Evolutionary conservation across 1,140 invertebrate species (phyloP), one percentile per base, ranked within the genome.

Genomic region (Cryptotermes secundus): DNA sequence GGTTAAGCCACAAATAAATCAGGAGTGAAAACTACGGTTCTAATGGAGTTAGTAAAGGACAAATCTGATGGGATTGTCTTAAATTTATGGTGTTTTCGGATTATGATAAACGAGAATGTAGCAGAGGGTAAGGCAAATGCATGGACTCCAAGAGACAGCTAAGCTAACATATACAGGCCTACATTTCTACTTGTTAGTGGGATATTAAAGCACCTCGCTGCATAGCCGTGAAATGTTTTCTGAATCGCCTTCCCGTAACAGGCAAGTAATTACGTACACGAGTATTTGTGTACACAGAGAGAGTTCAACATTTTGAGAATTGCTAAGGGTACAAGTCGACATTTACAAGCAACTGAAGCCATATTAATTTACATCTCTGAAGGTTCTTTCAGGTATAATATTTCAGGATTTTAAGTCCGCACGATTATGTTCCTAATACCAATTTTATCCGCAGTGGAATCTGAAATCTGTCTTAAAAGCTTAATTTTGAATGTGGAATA

Each of bases 1-100:
- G 83, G 83, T 83, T 83, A 83, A 83, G 83, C 83, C 83, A 34
- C 83, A 53, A 83, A 53, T 83, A 83, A 83, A 83, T 83, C 83
- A 83, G 36, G 80, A 35, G 24, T 80, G 80, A 38, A 80, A 35
- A 35, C 34, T 38, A n/a, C 24, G 34, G 79, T 35, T 2, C 79
- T 79, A 34, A 35, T 79, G 80, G 16, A 45, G 35, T 34, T 31
- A 82, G 38, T 38, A 31, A 53, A 31, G 42, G 10, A 45, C 81
- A 82, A 34, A 82, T 82, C 81, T 82, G 81, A 82, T n/a, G 81
- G 81, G 81, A 82, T 82, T 82, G 81, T 42, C 53, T 26, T 45
- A 45, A 82, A 82, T 82, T 82, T 82, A 82, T 45, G 38, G 42
- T 31, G 81, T 82, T 7, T 82, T 82, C 31, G 81, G 81, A 82